Conservation (phyloP, 2,888 invertebrate genomes). For the Celastrina argiolus region DNA sequence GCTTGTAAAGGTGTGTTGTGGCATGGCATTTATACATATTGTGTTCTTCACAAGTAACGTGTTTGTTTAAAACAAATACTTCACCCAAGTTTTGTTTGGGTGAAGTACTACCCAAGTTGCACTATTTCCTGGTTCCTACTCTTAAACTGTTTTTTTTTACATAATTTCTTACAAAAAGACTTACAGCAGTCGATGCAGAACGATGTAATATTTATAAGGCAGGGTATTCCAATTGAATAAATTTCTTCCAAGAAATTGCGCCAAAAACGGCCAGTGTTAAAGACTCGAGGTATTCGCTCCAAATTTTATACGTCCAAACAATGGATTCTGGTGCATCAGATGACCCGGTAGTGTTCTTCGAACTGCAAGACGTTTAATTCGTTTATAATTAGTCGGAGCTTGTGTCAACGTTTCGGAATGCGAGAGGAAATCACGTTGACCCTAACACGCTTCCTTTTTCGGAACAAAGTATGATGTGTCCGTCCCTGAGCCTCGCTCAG, state of each 20-base stretch:
- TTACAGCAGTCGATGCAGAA: too few species aligned
- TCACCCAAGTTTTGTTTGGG: too few species aligned
- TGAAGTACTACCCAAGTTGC: too few species aligned
- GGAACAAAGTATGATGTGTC: slow-evolving; percentile 52
- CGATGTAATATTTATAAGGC: background rate
- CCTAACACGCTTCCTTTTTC: slow-evolving; percentile 65
- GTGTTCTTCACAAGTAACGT: too few species aligned
- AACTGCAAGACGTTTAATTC: slow-evolving; percentile 63
- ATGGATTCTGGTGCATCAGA: slow-evolving; percentile 45
- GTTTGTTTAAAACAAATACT: too few species aligned
- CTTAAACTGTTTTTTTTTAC: background rate
- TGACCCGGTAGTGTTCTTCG: slow-evolving; percentile 59
- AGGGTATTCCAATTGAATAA: background rate
- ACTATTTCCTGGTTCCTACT: background rate
- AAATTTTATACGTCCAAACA: background rate
- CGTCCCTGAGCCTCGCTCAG: slow-evolving; percentile 30
- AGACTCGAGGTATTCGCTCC: background rate
- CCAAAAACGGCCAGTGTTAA: background rate
- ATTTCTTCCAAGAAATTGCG: background rate
- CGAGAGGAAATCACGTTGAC: slow-evolving; percentile 71
- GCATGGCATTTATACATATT: too few species aligned
- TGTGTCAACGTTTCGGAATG: slow-evolving; percentile 70
- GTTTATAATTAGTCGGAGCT: slow-evolving; percentile 53
- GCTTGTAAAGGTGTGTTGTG: background rate
- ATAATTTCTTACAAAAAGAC: too few species aligned